Evolutionary conservation across 1,140 invertebrate genomes (phyloP).

Genomic region (Delia radicum): DNA sequence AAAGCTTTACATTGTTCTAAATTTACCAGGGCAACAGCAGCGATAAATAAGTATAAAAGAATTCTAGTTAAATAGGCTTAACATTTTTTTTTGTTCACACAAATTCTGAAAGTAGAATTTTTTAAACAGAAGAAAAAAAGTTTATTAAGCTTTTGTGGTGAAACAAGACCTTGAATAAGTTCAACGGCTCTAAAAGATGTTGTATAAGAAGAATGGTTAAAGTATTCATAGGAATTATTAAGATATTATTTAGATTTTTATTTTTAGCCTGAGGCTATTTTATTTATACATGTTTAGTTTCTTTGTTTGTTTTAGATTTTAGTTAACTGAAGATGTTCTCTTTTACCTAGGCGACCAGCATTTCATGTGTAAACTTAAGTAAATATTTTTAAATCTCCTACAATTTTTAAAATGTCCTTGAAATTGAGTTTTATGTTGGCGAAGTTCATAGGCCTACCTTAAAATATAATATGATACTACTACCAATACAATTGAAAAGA

Average conservation of each 20-base stretch:
- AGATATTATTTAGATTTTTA: too few species aligned
- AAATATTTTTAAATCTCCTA: not conserved
- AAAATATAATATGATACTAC: not conserved
- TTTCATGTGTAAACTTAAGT: not conserved
- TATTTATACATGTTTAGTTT: not conserved
- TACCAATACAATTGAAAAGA: too few species aligned
- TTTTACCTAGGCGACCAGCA: slow-evolving; percentile 6
- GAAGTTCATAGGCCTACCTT: not conserved
- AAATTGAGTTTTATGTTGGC: not conserved
- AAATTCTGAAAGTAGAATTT: not conserved
- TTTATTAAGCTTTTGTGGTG: too few species aligned
- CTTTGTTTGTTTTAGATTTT: not conserved
- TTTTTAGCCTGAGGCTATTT: too few species aligned
- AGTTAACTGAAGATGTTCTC: slow-evolving; percentile 16
- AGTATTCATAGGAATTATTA: too few species aligned
- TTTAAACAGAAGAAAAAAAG: not conserved
- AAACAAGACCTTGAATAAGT: slow-evolving; percentile 5
- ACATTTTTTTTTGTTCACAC: not conserved
- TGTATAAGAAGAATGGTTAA: too few species aligned
- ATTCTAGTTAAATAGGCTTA: not conserved
- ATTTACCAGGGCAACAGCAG: not conserved
- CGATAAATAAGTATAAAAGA: not conserved
- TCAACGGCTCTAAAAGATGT: not conserved
- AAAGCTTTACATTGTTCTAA: slow-evolving; percentile 16
- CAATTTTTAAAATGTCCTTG: too few species aligned